phyloP scores from a whole-genome alignment of 2,113 vertebrate species.

The Galbula dea region DNA sequence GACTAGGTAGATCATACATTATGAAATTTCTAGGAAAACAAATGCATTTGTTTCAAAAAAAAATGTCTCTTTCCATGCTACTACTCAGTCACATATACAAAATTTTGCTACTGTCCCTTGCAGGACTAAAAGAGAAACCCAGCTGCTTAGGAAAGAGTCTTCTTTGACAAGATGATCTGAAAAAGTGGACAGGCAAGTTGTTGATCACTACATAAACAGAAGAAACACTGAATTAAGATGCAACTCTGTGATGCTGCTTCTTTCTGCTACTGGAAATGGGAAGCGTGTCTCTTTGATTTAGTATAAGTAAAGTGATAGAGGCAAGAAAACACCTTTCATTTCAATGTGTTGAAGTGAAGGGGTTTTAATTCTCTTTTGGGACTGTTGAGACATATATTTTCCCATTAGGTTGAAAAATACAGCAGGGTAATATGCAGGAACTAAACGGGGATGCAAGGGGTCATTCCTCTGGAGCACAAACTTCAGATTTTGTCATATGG shows the following conservation, averaged over 20 bases:
- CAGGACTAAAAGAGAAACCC: background rate
- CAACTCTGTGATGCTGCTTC: background rate
- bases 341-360: background rate
- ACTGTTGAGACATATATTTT: background rate
- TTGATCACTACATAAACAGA: background rate
- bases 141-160: background rate
- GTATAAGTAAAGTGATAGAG: background rate
- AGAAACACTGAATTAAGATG: background rate
- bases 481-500: background rate
- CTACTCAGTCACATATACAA: accelerated
- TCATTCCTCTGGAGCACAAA: background rate
- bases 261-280: background rate
- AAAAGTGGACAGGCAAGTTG: background rate
- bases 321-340: background rate
- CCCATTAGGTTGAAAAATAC: background rate
- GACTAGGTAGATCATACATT: background rate
- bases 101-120: background rate
- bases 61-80: background rate
- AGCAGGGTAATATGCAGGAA: background rate
- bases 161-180: background rate
- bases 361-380: background rate
- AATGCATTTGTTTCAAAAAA: background rate
- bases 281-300: background rate
- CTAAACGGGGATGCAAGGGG: background rate
- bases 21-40: background rate